A percentile compares a stretch with the other conserved stretches of the same genome.
phyloP scores from a whole-genome alignment of 2,113 vertebrate genomes.

The Podarcis raffonei region DNA sequence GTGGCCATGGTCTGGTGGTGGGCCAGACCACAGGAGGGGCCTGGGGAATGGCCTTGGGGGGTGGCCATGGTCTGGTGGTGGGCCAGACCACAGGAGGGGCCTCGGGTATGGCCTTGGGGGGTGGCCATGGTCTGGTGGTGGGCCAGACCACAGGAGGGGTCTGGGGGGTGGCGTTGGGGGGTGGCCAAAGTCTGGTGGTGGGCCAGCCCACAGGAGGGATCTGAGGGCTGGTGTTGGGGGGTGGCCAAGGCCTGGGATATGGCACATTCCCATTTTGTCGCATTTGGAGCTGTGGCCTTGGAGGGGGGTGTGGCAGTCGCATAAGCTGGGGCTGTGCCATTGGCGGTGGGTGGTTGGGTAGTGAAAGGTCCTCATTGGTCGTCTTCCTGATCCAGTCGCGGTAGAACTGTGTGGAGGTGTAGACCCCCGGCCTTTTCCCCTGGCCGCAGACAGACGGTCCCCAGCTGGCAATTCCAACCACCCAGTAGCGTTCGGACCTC shows the following conservation, averaged over 20 bases:
- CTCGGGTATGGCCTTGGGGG: no score
- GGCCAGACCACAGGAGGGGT: no score
- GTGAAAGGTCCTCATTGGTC: not conserved
- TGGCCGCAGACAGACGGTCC: constrained; percentile 71
- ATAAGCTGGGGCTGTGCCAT: not conserved
- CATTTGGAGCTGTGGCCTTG: not conserved
- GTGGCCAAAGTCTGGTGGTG: no score
- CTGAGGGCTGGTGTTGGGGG: no score
- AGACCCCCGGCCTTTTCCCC: constrained; percentile 73
- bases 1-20: no score
- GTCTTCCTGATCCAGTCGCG: constrained; percentile 64
- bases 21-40: no score
- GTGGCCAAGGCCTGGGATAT: no score
- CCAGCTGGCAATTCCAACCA: constrained; percentile 78
- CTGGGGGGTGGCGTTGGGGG: no score
- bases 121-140: no score
- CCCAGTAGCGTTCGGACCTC: constrained; percentile 64
- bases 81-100: no score
- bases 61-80: not conserved
- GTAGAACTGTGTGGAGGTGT: constrained; percentile 67
- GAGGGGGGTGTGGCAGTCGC: not conserved
- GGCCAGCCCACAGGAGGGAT: no score
- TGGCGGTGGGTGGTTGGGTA: not conserved
- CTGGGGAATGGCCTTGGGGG: fast-evolving
- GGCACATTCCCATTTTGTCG: no score